A percentile compares a stretch with the other conserved stretches of the same genome.
phyloP scores from a whole-genome alignment of 2,797 vertebrate genomes.

The Eulemur albifrons region DNA sequence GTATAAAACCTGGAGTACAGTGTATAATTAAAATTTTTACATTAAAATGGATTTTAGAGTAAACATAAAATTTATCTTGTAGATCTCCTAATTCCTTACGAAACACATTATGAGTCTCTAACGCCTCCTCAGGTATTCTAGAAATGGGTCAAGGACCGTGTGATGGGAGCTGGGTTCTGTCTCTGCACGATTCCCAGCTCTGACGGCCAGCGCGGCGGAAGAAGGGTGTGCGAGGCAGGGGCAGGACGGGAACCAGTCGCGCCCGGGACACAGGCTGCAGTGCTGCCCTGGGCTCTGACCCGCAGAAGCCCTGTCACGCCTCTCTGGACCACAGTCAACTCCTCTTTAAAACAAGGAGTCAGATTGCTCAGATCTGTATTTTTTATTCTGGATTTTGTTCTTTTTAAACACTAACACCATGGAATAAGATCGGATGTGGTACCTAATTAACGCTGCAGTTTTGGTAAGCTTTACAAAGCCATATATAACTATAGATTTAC shows the following conservation, averaged over 20 bases:
- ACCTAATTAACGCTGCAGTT: not conserved
- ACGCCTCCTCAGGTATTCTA: not conserved
- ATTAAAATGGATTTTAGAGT: slow-evolving; percentile 25
- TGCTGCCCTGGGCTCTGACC: not conserved
- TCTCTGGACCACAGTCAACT: not conserved
- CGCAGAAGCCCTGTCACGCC: accelerated
- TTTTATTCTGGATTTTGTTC: not conserved
- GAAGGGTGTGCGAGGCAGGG: not conserved
- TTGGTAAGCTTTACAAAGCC: not conserved
- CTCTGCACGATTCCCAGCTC: not conserved
- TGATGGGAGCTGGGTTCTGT: not conserved
- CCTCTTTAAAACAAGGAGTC: not conserved
- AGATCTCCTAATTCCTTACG: not conserved
- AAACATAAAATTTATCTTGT: not conserved
- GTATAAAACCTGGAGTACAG: slow-evolving; percentile 79
- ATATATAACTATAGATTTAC: not conserved
- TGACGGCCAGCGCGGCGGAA: not conserved
- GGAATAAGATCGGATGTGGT: not conserved
- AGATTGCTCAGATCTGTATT: not conserved
- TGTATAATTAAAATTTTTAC: slow-evolving; percentile 47
- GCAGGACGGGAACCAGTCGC: not conserved
- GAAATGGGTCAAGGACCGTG: not conserved
- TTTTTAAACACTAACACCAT: not conserved
- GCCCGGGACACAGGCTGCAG: not conserved
- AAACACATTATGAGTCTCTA: not conserved